Evolutionary conservation across 2,113 vertebrate genomes (phyloP).

Genomic region (Dasyprocta punctata): DNA sequence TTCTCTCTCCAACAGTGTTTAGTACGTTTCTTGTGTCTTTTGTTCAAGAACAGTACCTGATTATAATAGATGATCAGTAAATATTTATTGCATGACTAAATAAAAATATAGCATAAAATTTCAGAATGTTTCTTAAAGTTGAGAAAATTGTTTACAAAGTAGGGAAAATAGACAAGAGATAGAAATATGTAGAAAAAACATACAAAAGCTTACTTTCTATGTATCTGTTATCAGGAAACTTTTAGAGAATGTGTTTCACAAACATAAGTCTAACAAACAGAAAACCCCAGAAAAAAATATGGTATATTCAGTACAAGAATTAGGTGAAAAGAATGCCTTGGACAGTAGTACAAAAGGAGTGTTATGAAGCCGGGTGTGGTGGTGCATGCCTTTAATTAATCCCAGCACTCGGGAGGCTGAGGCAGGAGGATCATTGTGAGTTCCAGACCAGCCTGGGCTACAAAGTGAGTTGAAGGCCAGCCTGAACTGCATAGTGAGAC

Average conservation of each 20-base stretch:
- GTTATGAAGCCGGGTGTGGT: too few relatives aligned
- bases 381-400: too few relatives aligned
- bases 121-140: background rate
- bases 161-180: background rate
- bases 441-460: too few relatives aligned
- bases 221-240: background rate
- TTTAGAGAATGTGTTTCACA: background rate
- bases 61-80: background rate
- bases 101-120: background rate
- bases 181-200: background rate
- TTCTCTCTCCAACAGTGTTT: background rate
- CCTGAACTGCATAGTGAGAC: too few relatives aligned
- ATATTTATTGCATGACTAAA: slow-evolving; percentile 5
- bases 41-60: background rate
- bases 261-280: background rate
- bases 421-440: too few relatives aligned
- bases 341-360: background rate
- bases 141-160: background rate
- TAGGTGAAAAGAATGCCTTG: background rate
- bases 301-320: background rate
- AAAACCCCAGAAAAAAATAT: background rate
- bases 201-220: background rate
- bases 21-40: background rate
- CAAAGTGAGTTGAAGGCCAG: too few relatives aligned
- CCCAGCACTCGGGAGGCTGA: too few relatives aligned